Base-by-base conservation (phyloP, 2,888 invertebrate genomes). In the Leucozona laternaria region DNA sequence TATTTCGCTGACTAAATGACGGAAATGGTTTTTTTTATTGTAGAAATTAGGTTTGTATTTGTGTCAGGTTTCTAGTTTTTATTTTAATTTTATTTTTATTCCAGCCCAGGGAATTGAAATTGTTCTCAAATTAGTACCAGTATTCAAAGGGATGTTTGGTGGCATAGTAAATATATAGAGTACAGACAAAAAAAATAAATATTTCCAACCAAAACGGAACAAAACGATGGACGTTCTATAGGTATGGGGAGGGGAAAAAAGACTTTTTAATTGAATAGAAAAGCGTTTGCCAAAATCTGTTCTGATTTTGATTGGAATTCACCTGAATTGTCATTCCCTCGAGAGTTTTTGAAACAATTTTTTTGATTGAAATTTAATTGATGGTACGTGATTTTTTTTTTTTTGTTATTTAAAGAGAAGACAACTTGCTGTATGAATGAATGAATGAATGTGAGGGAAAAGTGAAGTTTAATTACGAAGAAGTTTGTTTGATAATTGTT, bases 341-440 rank as follows among this genome's bases (percentile, higher is more conserved):
- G 62, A 37, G 62, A 43, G n/a, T 60, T 60, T 31, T 20, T 17
- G 34, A 13, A 10, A 17, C 11, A 22, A 17, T 22, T 40, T 58
- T 15, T 58, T 15, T 37, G 22, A 60, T 60, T 60, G 20, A 22
- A 60, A 60, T 40, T 60, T 60, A 60, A 60, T 60, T 60, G 60
- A 40, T 60, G 40, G 11, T 60, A 60, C 60, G 40, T 60, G 60
- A 22, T 15, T 37, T 37, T 37, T 37, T 0, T 8, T 22, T 37
- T 50, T 3, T 25, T n/a, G n/a, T 45, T 8, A 17, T 15, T 50
- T 15, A 4, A 13, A 7, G 22, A 25, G 22, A 2, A 50, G 50
- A 50, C 15, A 15, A 50, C 5, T 50, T 50, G 25, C 2, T 50
- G 31, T 2, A n/a, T n/a, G n/a, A n/a, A n/a, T 0, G 10, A 48